Conservation (phyloP, 2,113 vertebrate species). For the Labeo catla region DNA sequence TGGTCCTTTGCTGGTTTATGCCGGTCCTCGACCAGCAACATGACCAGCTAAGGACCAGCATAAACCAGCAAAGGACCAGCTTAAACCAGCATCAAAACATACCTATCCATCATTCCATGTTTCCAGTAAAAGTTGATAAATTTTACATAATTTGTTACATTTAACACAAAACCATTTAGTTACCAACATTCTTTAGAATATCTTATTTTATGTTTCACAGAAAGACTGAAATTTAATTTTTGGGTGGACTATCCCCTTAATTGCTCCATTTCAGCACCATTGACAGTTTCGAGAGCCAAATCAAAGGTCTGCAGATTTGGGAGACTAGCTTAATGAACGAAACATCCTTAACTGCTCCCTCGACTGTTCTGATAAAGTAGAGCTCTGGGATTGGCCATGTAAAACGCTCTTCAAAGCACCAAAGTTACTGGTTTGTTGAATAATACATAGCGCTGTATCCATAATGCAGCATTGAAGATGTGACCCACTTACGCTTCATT, state of each 20-base stretch:
- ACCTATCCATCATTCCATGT: no score
- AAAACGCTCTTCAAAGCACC: slow-evolving; percentile 31
- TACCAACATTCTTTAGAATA: no score
- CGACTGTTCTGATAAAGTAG: background rate
- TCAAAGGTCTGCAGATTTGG: slow-evolving; percentile 6
- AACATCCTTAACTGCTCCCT: background rate
- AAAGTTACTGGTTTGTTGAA: slow-evolving; percentile 53
- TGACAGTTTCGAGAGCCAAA: background rate
- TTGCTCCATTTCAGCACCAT: background rate
- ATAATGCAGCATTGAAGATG: slow-evolving; percentile 54
- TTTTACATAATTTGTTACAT: no score
- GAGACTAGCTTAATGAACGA: background rate
- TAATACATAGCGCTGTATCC: slow-evolving; percentile 58
- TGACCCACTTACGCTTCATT: slow-evolving; percentile 38
- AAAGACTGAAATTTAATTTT: no score
- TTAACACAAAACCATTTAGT: no score
- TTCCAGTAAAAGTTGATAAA: no score
- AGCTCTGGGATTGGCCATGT: background rate
- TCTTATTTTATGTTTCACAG: no score
- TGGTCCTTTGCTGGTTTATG: no score
- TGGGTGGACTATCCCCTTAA: background rate
- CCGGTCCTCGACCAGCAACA: no score
- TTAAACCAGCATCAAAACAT: no score
- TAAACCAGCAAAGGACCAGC: no score
- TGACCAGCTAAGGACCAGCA: no score